phyloP scores from a whole-genome alignment of 2,888 invertebrate genomes.

The Trichopria drosophilae region DNA sequence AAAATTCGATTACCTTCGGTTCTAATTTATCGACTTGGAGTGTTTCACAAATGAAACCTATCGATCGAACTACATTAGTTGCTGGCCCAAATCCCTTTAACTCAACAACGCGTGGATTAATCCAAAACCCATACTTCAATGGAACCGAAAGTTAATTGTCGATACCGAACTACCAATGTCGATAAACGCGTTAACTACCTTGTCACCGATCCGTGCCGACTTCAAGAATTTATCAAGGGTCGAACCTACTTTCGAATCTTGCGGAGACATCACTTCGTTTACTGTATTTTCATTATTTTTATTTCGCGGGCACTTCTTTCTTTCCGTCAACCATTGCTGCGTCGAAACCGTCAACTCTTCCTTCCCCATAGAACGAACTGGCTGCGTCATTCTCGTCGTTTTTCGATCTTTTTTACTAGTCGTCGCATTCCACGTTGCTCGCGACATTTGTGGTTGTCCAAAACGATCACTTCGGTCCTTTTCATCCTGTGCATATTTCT shows the following conservation, averaged over 20 bases:
- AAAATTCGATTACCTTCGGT: constrained; percentile 10
- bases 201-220: constrained; percentile 4
- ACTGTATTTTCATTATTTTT: too few relatives aligned
- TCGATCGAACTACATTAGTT: constrained; percentile 14
- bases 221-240: constrained; percentile 16
- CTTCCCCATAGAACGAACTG: too few relatives aligned
- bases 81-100: constrained; percentile 20
- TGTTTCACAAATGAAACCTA: constrained; percentile 11
- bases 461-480: too few relatives aligned
- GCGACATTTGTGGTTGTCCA: too few relatives aligned
- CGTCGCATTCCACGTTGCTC: too few relatives aligned
- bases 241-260: neutral
- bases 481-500: too few relatives aligned
- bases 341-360: too few relatives aligned
- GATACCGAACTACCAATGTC: constrained; percentile 25
- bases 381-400: too few relatives aligned
- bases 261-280: too few relatives aligned
- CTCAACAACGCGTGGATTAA: neutral
- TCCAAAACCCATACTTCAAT: constrained; percentile 2
- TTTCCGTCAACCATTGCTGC: too few relatives aligned
- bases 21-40: constrained; percentile 15
- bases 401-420: constrained; percentile 3
- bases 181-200: constrained; percentile 12
- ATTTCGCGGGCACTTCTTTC: too few relatives aligned
- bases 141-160: constrained; percentile 18